Conservation (phyloP, 2,113 vertebrate genomes). For the Delphinapterus leucas region DNA sequence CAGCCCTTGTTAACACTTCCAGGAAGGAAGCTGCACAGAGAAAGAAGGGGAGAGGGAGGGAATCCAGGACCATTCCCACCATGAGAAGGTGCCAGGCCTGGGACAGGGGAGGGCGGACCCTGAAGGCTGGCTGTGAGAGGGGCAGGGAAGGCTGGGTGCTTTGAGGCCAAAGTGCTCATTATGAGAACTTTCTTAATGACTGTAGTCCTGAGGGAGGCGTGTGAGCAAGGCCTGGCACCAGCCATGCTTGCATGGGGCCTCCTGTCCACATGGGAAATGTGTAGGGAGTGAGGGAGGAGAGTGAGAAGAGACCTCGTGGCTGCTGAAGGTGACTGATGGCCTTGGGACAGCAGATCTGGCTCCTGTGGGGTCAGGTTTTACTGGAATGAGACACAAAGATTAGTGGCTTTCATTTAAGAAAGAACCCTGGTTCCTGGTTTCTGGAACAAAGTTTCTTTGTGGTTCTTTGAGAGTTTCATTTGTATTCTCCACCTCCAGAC, state of each 20-base stretch:
- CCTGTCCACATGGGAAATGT: constrained; percentile 43
- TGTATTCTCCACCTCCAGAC: background rate
- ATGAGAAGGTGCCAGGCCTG: background rate
- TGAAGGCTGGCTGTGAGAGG: background rate
- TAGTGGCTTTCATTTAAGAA: constrained; percentile 41
- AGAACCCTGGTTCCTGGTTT: background rate
- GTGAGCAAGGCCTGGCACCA: constrained; percentile 35
- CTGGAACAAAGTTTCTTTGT: background rate
- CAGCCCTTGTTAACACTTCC: background rate
- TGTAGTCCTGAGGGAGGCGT: constrained; percentile 12
- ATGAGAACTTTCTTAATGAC: constrained; percentile 55
- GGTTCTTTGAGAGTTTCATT: background rate
- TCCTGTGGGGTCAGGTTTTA: constrained; percentile 10
- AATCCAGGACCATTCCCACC: background rate
- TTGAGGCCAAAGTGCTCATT: background rate
- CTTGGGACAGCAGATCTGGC: background rate
- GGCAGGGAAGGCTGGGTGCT: background rate
- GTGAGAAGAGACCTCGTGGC: background rate
- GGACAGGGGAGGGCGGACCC: fast-evolving
- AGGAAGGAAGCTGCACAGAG: constrained; percentile 19
- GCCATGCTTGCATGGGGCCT: background rate
- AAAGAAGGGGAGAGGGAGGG: background rate
- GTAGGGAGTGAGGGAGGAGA: background rate
- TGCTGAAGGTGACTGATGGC: constrained; percentile 44
- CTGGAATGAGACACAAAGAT: constrained; percentile 40